Base-by-base conservation (phyloP, 2,888 invertebrate genomes). In the Muschampia plurimacula region DNA sequence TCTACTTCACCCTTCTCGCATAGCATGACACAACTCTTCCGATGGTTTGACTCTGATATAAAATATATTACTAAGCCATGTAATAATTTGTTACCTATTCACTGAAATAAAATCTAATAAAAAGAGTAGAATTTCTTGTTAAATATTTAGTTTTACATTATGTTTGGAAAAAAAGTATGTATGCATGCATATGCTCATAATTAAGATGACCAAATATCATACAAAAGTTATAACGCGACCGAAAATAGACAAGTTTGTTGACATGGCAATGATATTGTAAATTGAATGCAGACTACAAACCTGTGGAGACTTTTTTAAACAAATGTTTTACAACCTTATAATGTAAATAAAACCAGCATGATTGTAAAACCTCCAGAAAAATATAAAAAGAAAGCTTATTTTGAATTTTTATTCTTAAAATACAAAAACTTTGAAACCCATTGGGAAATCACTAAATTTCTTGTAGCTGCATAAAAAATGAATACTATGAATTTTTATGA, bases 1-100 rank as follows among this genome's bases (percentile, higher is more conserved):
- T 96, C 95, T 2, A 96, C 95, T 46, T 94, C 95, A 1, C 81
- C 88, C 59, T 95, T 95, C 78, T 95, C 95, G 69, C 95, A 95
- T 73, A 96, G 83, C 5, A 95, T 91, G 39, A 95, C 91, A 75
- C 93, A 93, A 39, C 67, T 77, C 76, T 94, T 94, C 7, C 94
- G 89, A 74, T 75, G 81, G 75, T 94, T 94, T 5, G 92, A 78
- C 0, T 77, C 93, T 94, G 77, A 55, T 78, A 59, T 44, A 10
- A 41, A n/a, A 49, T 49, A 44, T 1, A 10, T 22, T 22, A 22
- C 22, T 22, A 22, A 22, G 22, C 22, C 22, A 22, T 22, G 22
- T 22, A 22, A 22, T 1, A 22, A 22, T 22, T 22, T 9, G 46
- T 13, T 10, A 46, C 46, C 46, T 46, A 1, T 10, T 13, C 10